Evolutionary conservation across 2,888 invertebrate species (phyloP).

Genomic region (Limnephilus auricula): DNA sequence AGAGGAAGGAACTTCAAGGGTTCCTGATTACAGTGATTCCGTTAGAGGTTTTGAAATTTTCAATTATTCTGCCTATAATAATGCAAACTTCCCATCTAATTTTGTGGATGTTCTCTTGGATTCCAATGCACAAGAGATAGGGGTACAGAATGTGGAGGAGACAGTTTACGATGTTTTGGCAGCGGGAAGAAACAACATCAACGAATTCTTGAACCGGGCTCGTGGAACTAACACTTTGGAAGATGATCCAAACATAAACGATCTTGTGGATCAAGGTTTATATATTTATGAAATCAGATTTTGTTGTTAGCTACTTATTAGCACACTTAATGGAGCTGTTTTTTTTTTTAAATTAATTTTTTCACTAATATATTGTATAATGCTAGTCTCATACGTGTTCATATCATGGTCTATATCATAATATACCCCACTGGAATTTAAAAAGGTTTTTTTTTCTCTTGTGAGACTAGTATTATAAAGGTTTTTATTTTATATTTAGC

Average conservation of each 20-base stretch:
- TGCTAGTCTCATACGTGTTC: neutral
- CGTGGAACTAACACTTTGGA: neutral
- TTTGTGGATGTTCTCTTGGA: constrained; percentile 58
- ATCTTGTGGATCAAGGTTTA: constrained; percentile 2
- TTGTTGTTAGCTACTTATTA: neutral
- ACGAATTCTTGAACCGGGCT: constrained; percentile 17
- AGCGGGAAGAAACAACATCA: constrained; percentile 48
- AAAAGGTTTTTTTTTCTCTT: too few species aligned
- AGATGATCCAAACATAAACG: neutral
- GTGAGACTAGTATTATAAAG: too few species aligned
- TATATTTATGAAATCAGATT: neutral
- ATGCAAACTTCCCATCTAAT: constrained; percentile 53
- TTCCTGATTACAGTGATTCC: neutral
- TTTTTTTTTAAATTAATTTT: neutral
- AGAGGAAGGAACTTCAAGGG: neutral
- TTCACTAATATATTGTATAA: neutral
- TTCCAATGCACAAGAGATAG: constrained; percentile 51
- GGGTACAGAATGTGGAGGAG: constrained; percentile 49
- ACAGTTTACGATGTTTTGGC: constrained; percentile 56
- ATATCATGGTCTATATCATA: too few species aligned
- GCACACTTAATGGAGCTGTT: neutral
- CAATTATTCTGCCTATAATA: constrained; percentile 40
- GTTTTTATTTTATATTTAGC: too few species aligned
- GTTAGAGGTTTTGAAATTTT: constrained; percentile 27
- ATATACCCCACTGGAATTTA: too few species aligned